Evolutionary conservation across 2,113 vertebrate genomes (phyloP).

Genomic region (Leptosomus discolor): DNA sequence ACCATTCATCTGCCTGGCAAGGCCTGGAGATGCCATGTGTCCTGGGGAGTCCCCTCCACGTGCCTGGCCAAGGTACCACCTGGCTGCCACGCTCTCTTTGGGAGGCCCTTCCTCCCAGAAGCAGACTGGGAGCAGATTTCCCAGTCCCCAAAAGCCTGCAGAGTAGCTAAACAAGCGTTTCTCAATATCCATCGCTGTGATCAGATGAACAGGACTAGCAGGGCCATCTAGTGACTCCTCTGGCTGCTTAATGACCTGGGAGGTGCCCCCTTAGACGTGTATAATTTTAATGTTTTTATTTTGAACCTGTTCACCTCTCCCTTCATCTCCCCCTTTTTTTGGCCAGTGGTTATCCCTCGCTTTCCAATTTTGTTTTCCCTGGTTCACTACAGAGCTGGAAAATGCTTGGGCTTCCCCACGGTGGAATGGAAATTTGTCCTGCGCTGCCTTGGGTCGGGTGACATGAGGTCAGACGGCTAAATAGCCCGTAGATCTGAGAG

Average conservation of each 20-base stretch:
- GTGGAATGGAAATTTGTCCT: not conserved
- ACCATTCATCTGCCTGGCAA: fast-evolving
- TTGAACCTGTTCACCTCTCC: not conserved
- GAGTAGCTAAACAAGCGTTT: not conserved
- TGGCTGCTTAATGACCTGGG: conserved; percentile 31
- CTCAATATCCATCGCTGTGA: not conserved
- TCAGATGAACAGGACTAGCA: conserved; percentile 54
- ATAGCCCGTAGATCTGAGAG: not conserved
- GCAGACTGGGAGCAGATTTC: not conserved
- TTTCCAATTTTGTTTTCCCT: not conserved
- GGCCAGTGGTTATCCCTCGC: not conserved
- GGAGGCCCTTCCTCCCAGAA: not conserved
- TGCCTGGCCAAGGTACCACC: not conserved
- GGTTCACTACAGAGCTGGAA: not conserved
- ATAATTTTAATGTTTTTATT: not conserved
- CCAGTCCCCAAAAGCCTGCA: not conserved
- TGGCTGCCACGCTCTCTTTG: fast-evolving
- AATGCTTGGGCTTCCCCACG: not conserved
- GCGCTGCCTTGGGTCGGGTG: not conserved
- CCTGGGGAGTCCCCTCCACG: fast-evolving
- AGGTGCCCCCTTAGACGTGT: not conserved
- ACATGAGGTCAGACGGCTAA: not conserved
- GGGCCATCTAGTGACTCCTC: conserved; percentile 65
- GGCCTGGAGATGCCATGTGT: not conserved
- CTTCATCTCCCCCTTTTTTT: not conserved